Conservation (phyloP, 1,140 invertebrate genomes). For the Lethocerus indicus region DNA sequence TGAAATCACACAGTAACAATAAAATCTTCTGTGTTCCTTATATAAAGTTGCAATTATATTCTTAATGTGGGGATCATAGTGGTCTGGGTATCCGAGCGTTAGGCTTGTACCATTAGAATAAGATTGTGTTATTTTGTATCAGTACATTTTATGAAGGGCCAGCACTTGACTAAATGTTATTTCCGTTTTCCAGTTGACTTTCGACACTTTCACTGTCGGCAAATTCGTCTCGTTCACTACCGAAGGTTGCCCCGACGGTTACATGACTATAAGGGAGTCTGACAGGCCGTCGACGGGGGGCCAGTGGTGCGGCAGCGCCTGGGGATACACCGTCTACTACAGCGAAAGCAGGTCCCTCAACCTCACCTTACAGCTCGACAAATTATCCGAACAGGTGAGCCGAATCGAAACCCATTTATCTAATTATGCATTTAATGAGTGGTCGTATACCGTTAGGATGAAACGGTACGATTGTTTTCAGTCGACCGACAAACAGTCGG, state of each 20-base stretch:
- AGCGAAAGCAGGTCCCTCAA: constrained; percentile 63
- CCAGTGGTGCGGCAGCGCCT: constrained; percentile 67
- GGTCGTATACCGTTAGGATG: no score
- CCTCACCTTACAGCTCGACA: constrained; percentile 47
- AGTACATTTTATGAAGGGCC: neutral
- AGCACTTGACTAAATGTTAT: neutral
- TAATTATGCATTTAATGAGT: neutral
- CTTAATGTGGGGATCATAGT: no score
- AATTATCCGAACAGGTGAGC: constrained; percentile 49
- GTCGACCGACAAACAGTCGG: no score
- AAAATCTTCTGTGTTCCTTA: no score
- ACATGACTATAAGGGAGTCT: constrained; percentile 57
- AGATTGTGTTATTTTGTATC: no score
- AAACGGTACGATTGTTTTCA: no score
- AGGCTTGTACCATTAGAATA: no score
- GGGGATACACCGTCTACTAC: constrained; percentile 72
- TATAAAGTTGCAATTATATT: no score
- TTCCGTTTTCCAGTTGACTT: constrained; percentile 54
- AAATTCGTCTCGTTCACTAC: constrained; percentile 65
- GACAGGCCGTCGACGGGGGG: constrained; percentile 52
- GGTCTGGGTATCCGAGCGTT: no score
- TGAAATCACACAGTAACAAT: no score
- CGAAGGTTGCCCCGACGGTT: constrained; percentile 64
- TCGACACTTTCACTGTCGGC: constrained; percentile 73
- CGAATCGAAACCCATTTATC: neutral